Conservation (phyloP, 2,113 vertebrate genomes). For the Actenoides lindsayi region DNA sequence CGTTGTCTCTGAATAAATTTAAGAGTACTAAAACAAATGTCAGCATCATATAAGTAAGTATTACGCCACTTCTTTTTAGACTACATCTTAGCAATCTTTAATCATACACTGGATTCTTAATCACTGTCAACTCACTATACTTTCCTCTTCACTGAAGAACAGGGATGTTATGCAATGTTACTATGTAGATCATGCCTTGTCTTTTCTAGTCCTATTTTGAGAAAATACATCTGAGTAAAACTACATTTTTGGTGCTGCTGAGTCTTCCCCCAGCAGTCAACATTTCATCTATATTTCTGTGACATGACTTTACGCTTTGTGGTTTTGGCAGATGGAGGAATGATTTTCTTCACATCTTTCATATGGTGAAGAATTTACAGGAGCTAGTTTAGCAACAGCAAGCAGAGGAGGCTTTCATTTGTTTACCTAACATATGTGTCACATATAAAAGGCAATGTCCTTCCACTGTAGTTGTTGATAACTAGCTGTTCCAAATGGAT, state of each 20-base stretch:
- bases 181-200: not conserved
- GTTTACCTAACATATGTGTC: not conserved
- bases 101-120: not conserved
- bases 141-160: not conserved
- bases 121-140: not conserved
- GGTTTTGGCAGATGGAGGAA: conserved; percentile 27
- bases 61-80: not conserved
- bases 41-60: not conserved
- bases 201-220: conserved; percentile 29
- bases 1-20: not conserved
- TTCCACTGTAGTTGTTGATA: conserved; percentile 4
- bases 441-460: not conserved
- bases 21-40: not conserved
- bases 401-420: conserved; percentile 6
- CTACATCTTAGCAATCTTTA: not conserved
- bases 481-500: conserved; percentile 13
- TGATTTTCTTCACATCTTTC: conserved; percentile 10
- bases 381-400: not conserved
- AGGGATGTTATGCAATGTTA: conserved; percentile 5
- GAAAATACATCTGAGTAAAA: conserved; percentile 37
- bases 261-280: conserved; percentile 20
- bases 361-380: not conserved
- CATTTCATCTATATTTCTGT: not conserved
- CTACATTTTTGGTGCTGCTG: not conserved
- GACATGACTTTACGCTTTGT: not conserved